A percentile compares a stretch with the other conserved stretches of the same genome.
Conservation (phyloP, 2,797 vertebrate genomes). For the Sparidentex hasta region DNA sequence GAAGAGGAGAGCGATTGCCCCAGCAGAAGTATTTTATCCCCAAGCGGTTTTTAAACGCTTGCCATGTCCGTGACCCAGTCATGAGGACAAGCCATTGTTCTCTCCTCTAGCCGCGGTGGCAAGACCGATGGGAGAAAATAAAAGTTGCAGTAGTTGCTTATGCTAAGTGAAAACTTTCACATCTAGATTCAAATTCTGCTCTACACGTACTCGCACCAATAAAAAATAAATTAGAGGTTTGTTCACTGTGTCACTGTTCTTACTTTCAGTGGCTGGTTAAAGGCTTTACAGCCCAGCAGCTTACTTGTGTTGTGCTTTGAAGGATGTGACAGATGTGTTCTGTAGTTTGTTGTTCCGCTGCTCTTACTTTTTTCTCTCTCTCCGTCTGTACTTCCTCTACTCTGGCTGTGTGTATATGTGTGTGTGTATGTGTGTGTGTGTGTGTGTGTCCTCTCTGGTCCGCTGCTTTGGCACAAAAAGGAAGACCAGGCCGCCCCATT, state of each 20-base stretch:
- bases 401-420: constrained; percentile 41
- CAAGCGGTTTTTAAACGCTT: constrained; percentile 57
- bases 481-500: constrained; percentile 72
- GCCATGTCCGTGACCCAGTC: constrained; percentile 66
- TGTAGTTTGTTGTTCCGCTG: constrained; percentile 53
- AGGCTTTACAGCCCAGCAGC: constrained; percentile 23
- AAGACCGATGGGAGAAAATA: not conserved
- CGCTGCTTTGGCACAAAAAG: constrained; percentile 83
- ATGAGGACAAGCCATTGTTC: constrained; percentile 63
- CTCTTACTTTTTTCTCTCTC: constrained; percentile 52
- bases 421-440: constrained; percentile 43
- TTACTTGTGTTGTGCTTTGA: constrained; percentile 43
- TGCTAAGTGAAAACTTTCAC: constrained; percentile 7
- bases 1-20: constrained; percentile 41
- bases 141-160: constrained; percentile 19
- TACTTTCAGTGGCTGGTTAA: constrained; percentile 20
- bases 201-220: not conserved
- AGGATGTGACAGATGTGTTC: constrained; percentile 60
- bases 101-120: constrained; percentile 23
- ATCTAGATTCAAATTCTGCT: not conserved
- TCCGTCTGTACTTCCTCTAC: constrained; percentile 45
- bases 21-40: constrained; percentile 65
- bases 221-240: constrained; percentile 9
- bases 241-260: constrained; percentile 28
- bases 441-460: constrained; percentile 72